These are phyloP conservation scores for Xenops minutus DNA, from an alignment of 2,797 vertebrate species.

Conservation along the genomic window DNA sequence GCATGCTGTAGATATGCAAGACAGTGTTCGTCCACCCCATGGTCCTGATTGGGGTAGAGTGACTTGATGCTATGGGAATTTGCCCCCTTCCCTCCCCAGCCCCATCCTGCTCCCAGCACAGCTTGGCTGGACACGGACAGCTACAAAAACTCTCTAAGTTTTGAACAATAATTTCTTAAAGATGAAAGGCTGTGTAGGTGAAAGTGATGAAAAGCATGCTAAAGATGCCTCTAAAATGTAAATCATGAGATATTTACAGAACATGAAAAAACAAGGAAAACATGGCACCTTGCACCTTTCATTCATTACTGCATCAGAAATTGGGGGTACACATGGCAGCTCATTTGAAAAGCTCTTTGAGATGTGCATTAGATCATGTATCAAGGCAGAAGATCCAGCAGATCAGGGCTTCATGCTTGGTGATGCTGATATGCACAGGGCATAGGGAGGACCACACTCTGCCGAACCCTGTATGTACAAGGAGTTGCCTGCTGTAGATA, in stretches of 20 bases:
- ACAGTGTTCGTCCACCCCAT: fast-evolving
- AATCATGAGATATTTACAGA: neutral
- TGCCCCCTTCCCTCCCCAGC: neutral
- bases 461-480: neutral
- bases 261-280: neutral
- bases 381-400: neutral
- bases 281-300: neutral
- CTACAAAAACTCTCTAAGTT: neutral
- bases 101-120: neutral
- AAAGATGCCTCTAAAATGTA: neutral
- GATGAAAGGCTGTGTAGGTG: neutral
- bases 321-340: neutral
- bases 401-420: neutral
- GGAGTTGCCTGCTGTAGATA: neutral
- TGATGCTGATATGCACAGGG: neutral
- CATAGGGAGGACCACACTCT: neutral
- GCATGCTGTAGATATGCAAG: neutral
- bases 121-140: neutral
- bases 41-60: neutral
- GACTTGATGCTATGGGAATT: neutral
- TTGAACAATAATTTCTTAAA: neutral
- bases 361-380: neutral
- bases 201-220: neutral
- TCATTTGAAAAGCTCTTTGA: neutral
- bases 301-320: neutral